Evolutionary conservation across 2,113 vertebrate genomes (phyloP).

Genomic region (Centrocercus urophasianus): DNA sequence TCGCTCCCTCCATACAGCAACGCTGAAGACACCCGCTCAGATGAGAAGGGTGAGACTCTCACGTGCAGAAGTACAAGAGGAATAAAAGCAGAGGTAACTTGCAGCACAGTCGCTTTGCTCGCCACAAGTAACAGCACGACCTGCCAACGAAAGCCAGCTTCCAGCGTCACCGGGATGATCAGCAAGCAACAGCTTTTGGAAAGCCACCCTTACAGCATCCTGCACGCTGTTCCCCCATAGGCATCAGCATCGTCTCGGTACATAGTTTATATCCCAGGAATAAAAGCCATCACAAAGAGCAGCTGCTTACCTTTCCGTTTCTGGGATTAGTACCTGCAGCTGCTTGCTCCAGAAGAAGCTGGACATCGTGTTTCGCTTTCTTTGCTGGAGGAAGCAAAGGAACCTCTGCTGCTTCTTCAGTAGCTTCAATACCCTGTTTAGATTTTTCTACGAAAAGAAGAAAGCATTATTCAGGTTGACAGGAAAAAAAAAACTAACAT

Average conservation of each 20-base stretch:
- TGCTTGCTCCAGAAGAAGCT: constrained; percentile 49
- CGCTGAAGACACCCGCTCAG: not conserved
- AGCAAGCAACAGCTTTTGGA: not conserved
- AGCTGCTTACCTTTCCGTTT: constrained; percentile 63
- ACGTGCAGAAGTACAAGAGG: not conserved
- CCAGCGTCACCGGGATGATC: fast-evolving
- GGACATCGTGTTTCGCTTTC: constrained; percentile 27
- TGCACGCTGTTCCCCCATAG: fast-evolving
- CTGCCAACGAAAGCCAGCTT: not conserved
- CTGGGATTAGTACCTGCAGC: constrained; percentile 4
- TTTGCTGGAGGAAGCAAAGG: constrained; percentile 48
- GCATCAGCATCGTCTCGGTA: not conserved
- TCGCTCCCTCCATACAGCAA: not conserved
- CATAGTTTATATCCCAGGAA: not conserved
- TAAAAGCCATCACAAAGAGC: not conserved
- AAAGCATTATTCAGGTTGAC: not conserved
- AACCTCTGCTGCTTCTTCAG: not conserved
- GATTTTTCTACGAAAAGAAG: not conserved
- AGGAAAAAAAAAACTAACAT: not conserved
- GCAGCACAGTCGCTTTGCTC: not conserved
- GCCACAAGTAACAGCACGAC: not conserved
- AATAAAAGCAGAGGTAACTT: not conserved
- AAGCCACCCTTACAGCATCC: not conserved
- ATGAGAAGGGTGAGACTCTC: no score
- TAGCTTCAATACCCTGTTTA: not conserved